Evolutionary conservation across 92 coral and sea anemone species (phyloP).

Genomic region (Zoanthus solanderi): DNA sequence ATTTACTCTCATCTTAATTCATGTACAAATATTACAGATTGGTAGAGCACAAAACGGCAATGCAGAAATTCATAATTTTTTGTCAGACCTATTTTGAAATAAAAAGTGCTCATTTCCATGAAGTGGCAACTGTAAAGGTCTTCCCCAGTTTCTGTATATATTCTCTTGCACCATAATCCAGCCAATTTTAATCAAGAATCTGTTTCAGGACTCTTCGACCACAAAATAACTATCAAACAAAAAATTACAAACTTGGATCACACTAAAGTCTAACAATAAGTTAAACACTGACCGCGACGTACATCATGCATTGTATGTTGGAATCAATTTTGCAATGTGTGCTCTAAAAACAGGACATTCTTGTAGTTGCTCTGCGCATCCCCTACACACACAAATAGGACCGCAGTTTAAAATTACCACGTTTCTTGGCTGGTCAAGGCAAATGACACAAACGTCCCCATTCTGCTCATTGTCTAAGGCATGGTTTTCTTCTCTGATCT

Average conservation of each 20-base stretch:
- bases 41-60: no score
- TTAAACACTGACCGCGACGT: not conserved
- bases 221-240: not conserved
- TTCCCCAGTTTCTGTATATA: not conserved
- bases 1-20: no score
- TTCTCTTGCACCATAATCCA: not conserved
- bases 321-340: conserved; percentile 79
- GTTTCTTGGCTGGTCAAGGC: conserved; percentile 89
- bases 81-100: no score
- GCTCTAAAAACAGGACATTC: conserved; percentile 93
- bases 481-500: conserved; percentile 50
- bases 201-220: no score
- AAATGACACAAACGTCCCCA: conserved; percentile 83
- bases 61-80: no score
- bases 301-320: conserved; percentile 72
- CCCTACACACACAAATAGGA: conserved; percentile 88
- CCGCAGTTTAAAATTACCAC: conserved; percentile 98
- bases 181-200: not conserved
- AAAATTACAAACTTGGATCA: not conserved
- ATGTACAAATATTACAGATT: no score
- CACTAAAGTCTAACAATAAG: not conserved
- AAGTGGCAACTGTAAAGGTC: no score
- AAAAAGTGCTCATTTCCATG: no score
- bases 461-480: conserved; percentile 52
- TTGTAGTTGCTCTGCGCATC: conserved; percentile 78